Percentiles rank a stretch among this genome's conserved stretches.
Evolutionary conservation across 1,140 invertebrate species (phyloP).

Genomic region (Philaenus spumarius): DNA sequence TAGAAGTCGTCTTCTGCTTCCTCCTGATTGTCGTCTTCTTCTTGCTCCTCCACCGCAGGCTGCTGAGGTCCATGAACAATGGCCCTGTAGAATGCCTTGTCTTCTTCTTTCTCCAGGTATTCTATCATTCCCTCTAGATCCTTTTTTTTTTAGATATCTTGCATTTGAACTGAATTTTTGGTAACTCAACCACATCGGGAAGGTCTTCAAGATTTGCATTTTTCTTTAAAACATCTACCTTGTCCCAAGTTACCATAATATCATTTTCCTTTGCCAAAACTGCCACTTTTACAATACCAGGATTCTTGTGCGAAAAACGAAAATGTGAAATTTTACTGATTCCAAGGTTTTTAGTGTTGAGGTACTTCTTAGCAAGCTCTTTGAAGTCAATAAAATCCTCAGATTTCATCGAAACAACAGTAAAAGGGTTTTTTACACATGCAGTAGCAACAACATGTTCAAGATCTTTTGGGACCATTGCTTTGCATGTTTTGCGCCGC

Average conservation of each 20-base stretch:
- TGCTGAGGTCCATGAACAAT: conserved; percentile 5
- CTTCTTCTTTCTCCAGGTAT: conserved; percentile 11
- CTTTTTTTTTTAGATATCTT: conserved; percentile 15
- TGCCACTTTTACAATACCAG: conserved; percentile 12
- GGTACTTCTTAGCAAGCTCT: conserved; percentile 18
- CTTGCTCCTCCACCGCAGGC: conserved; percentile 11
- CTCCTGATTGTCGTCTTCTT: conserved; percentile 5
- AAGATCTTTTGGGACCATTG: conserved; percentile 14
- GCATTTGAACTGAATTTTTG: conserved; percentile 11
- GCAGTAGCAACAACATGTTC: conserved; percentile 13
- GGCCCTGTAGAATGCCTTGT: conserved; percentile 11
- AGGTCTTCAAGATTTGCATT: conserved; percentile 12
- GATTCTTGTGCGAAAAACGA: conserved; percentile 13
- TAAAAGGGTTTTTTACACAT: conserved; percentile 10
- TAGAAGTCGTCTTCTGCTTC: conserved; percentile 9
- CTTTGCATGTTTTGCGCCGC: conserved; percentile 19
- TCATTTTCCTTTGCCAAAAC: background rate
- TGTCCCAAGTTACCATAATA: conserved; percentile 7
- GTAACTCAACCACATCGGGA: conserved; percentile 10
- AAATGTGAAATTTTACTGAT: conserved; percentile 18
- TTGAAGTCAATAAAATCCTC: conserved; percentile 17
- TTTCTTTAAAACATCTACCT: conserved; percentile 16
- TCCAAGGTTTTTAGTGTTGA: conserved; percentile 14
- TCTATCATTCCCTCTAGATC: conserved; percentile 14
- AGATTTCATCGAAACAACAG: conserved; percentile 11